A percentile compares a stretch with the other conserved stretches of the same genome.
Evolutionary conservation across 2,797 vertebrate genomes (phyloP).

Genomic region (Helarctos malayanus): DNA sequence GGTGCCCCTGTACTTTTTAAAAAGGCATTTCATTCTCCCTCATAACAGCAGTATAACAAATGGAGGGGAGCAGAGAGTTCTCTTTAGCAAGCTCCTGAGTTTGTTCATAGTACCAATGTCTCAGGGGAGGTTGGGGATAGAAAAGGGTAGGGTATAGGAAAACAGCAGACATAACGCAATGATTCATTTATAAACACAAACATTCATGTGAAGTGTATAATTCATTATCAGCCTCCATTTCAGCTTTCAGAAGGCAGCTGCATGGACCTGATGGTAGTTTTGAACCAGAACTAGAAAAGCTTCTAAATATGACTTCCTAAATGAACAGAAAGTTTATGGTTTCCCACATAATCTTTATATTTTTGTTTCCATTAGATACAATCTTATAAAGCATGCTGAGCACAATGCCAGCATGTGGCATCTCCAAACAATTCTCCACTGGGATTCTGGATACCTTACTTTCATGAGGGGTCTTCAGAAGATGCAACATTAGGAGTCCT

Average conservation of each 20-base stretch:
- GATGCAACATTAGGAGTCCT: background rate
- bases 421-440: background rate
- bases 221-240: constrained; percentile 47
- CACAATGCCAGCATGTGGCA: background rate
- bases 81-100: background rate
- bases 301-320: constrained; percentile 46
- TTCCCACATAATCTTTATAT: background rate
- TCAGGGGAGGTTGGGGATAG: background rate
- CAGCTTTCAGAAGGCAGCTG: constrained; percentile 24
- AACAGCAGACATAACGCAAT: constrained; percentile 1
- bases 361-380: constrained; percentile 1
- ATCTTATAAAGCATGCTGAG: background rate
- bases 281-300: constrained; percentile 48
- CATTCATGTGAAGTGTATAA: background rate
- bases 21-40: constrained; percentile 28
- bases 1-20: background rate
- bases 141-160: background rate
- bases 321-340: constrained; percentile 6
- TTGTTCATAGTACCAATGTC: constrained; percentile 6
- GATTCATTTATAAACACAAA: constrained; percentile 56
- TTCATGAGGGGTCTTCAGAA: background rate
- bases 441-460: background rate
- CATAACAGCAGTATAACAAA: background rate
- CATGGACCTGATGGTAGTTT: background rate
- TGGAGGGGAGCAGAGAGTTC: background rate